Evolutionary conservation across 2,888 invertebrate species (phyloP), one percentile per base, ranked within the genome.

Genomic region (Pristionchus entomophagus): DNA sequence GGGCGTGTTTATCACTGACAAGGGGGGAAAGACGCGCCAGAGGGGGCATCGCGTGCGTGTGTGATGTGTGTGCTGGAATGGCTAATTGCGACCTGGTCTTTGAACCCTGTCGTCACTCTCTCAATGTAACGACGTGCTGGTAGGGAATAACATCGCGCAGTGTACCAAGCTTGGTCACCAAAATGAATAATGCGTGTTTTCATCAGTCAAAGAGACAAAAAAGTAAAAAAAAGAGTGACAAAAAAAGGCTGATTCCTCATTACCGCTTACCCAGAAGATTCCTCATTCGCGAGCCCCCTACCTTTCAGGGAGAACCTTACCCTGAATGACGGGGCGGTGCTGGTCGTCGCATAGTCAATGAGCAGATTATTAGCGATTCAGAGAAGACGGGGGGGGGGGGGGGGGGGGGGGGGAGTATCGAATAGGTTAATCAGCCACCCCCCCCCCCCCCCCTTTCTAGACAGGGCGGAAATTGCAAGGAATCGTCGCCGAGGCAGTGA

Each of bases 381-480:
- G 78, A 17, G 78, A 51, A 51, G 29, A 29, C 45, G 73, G 69
- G 17, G 38, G 26, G 29, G 26, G 77, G 14, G 65, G 65, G 22
- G 19, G 4, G 12, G 45, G 22, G 77, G 0, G 17, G 41, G 41
- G 41, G 12, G 56, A 10, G 22, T 22, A 22, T 56, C 56, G 10
- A 69, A 73, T 73, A 73, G 73, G 73, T 73, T 45, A 73, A 73
- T 73, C 73, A 73, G 26, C 41, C 26, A 22, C n/a, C n/a, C n/a
- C n/a, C n/a, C n/a, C n/a, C n/a, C n/a, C n/a, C n/a, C n/a, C n/a
- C n/a, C n/a, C n/a, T n/a, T n/a, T n/a, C n/a, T 45, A 45, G 41
- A 73, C 41, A 45, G 73, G 41, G 41, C 12, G 56, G 41, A 22
- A 73, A 45, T 73, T 38, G 73, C 41, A 73, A 45, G 45, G 45